Evolutionary conservation across 1,140 invertebrate genomes (phyloP).

Genomic region (Drosophila carrolli): DNA sequence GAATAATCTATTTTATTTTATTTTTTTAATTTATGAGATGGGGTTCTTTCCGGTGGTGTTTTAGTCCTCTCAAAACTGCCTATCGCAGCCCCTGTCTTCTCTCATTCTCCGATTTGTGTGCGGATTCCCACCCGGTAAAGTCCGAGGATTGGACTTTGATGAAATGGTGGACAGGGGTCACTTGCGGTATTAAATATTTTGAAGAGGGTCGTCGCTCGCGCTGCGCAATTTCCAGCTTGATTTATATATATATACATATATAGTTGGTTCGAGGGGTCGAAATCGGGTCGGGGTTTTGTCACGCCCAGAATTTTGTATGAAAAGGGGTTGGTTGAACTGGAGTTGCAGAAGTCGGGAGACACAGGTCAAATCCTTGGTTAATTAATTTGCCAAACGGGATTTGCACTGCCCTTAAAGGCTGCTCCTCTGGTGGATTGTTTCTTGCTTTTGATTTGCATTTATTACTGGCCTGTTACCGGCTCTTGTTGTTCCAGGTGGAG

Average conservation of each 20-base stretch:
- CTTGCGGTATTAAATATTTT: slow-evolving; percentile 80
- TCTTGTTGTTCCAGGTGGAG: slow-evolving; percentile 60
- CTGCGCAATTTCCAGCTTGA: slow-evolving; percentile 65
- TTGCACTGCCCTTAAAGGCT: slow-evolving; percentile 18
- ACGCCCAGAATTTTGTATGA: slow-evolving; percentile 56
- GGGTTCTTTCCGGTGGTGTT: not conserved
- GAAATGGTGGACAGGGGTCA: slow-evolving; percentile 74
- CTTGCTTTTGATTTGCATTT: slow-evolving; percentile 63
- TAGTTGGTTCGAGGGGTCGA: not conserved
- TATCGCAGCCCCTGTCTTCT: not conserved
- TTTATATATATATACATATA: slow-evolving; percentile 54
- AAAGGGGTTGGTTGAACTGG: slow-evolving; percentile 9
- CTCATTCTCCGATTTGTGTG: not conserved
- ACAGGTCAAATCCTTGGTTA: slow-evolving; percentile 46
- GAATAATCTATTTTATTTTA: too few relatives aligned
- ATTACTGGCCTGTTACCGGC: slow-evolving; percentile 38
- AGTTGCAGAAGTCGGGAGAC: not conserved
- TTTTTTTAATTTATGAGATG: too few relatives aligned
- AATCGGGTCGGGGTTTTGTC: slow-evolving; percentile 38
- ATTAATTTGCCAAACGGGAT: slow-evolving; percentile 48
- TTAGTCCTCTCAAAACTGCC: not conserved
- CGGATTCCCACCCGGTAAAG: slow-evolving; percentile 9
- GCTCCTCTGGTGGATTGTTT: slow-evolving; percentile 6
- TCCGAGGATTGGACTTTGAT: slow-evolving; percentile 54
- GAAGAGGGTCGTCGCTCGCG: slow-evolving; percentile 66